Conservation (phyloP, 2,888 invertebrate genomes). For the Yponomeuta malinellus region DNA sequence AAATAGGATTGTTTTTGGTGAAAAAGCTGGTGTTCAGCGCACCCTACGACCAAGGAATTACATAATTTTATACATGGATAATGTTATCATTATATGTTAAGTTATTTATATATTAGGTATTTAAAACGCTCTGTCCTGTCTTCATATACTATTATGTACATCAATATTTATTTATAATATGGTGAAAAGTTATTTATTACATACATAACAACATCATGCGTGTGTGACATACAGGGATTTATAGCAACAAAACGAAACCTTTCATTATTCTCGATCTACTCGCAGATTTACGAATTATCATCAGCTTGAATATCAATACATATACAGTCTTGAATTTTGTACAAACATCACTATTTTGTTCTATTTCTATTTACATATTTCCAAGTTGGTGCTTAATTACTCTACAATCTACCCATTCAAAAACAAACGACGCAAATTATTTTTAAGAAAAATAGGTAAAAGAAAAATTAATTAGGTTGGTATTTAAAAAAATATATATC, state of each 20-base stretch:
- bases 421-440: slow-evolving; percentile 50
- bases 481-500: slow-evolving; percentile 68
- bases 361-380: slow-evolving; percentile 54
- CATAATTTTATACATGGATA: not conserved
- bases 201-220: slow-evolving; percentile 8
- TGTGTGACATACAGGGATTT: slow-evolving; percentile 9
- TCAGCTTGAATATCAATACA: slow-evolving; percentile 35
- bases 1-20: not conserved
- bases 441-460: slow-evolving; percentile 14
- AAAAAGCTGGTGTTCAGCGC: not conserved
- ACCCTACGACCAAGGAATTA: not conserved
- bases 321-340: slow-evolving; percentile 71
- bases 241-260: slow-evolving; percentile 17
- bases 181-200: slow-evolving; percentile 19
- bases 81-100: not conserved
- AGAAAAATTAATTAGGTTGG: not conserved
- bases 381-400: slow-evolving; percentile 52
- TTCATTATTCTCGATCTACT: slow-evolving; percentile 19
- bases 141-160: slow-evolving; percentile 11
- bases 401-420: slow-evolving; percentile 55
- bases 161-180: slow-evolving; percentile 22
- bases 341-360: slow-evolving; percentile 54
- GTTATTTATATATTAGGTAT: slow-evolving; percentile 1
- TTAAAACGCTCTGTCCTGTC: not conserved
- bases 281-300: slow-evolving; percentile 17